Conservation (phyloP, 30 jellyfish, hydroid and myxozoan genomes). For the Sanderia malayensis region DNA sequence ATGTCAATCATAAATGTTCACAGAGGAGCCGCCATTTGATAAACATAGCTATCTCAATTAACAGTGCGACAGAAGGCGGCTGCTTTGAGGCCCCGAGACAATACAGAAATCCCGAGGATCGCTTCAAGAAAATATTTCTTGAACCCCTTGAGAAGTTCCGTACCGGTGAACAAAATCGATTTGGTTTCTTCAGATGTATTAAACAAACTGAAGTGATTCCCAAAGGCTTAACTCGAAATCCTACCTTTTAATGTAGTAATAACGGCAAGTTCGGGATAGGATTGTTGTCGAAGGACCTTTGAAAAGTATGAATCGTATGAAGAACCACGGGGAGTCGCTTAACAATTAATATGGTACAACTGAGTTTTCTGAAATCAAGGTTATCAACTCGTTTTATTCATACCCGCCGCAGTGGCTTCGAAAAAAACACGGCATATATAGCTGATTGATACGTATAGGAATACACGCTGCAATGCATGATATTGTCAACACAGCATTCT, state of each 20-base stretch:
- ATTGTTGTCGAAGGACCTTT: conserved; percentile 32
- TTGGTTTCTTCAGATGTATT: conserved; percentile 66
- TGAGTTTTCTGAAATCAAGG: neutral
- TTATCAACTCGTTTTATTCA: neutral
- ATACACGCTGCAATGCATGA: too few species aligned
- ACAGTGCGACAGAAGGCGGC: conserved; percentile 81
- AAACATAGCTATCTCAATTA: conserved; percentile 81
- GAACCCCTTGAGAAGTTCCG: conserved; percentile 75
- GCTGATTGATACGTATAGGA: too few species aligned
- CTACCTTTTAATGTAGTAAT: conserved; percentile 29
- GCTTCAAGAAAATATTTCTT: conserved; percentile 60
- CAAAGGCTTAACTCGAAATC: conserved; percentile 42
- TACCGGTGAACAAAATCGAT: conserved; percentile 53
- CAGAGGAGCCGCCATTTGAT: conserved; percentile 79
- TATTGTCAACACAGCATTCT: too few species aligned
- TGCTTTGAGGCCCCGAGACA: conserved; percentile 72
- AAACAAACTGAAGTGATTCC: conserved; percentile 53
- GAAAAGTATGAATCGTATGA: neutral
- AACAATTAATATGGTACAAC: neutral
- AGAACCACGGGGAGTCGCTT: neutral
- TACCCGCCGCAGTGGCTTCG: too few species aligned
- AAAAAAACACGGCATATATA: too few species aligned
- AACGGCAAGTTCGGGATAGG: too few species aligned
- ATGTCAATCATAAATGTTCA: conserved; percentile 75
- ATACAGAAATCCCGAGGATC: conserved; percentile 59